These are phyloP conservation scores for Cephalotes varians DNA, from an alignment of 2,888 invertebrate species.

Conservation along the genomic window DNA sequence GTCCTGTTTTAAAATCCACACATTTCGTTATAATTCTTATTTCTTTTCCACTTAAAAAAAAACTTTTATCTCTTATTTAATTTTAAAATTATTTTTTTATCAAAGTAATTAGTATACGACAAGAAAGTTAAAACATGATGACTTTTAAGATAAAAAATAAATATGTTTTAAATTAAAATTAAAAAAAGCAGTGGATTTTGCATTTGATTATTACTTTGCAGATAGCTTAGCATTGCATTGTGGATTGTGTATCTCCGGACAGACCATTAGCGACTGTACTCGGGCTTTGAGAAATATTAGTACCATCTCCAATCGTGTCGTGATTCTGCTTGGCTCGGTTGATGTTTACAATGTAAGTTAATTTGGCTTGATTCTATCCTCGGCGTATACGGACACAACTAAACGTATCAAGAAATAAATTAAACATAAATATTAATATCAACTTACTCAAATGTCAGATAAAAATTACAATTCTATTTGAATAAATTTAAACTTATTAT, in stretches of 20 bases:
- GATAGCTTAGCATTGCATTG: constrained; percentile 74
- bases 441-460: background rate
- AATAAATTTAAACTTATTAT: background rate
- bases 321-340: constrained; percentile 78
- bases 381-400: background rate
- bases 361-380: background rate
- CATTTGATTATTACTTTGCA: constrained; percentile 53
- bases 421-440: background rate
- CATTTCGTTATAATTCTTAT: background rate
- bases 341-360: constrained; percentile 78
- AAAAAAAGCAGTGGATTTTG: background rate
- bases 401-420: background rate
- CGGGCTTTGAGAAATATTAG: constrained; percentile 65
- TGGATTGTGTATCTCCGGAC: constrained; percentile 79
- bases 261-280: constrained; percentile 74
- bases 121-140: background rate
- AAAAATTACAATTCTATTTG: background rate
- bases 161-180: background rate
- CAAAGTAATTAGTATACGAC: background rate
- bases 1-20: background rate
- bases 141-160: background rate
- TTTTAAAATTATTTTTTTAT: constrained; percentile 5
- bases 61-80: background rate
- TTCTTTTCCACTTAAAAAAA: background rate
- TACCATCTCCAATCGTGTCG: constrained; percentile 74